Evolutionary conservation across 1,140 invertebrate genomes (phyloP).

Genomic region (Planococcus citri): DNA sequence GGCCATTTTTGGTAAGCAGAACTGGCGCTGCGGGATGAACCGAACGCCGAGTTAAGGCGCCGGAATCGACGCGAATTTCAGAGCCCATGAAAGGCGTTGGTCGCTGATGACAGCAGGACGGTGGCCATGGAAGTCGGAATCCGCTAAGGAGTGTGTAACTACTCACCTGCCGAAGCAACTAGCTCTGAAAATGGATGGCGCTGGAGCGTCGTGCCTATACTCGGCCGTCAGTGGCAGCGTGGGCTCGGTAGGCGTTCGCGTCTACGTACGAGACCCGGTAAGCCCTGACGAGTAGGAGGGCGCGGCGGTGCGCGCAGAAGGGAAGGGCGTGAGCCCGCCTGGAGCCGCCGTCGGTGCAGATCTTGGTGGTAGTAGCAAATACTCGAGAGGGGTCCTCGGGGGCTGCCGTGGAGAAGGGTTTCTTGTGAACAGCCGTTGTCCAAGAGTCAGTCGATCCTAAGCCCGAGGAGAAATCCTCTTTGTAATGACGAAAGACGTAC

Average conservation of each 20-base stretch:
- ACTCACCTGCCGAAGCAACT: constrained; percentile 26
- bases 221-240: constrained; percentile 38
- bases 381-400: constrained; percentile 53
- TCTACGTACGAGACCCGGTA: constrained; percentile 29
- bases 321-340: constrained; percentile 57
- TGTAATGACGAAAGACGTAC: constrained; percentile 22
- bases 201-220: constrained; percentile 45
- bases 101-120: constrained; percentile 74
- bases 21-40: constrained; percentile 67
- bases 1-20: constrained; percentile 86
- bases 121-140: constrained; percentile 82
- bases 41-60: constrained; percentile 51
- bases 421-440: constrained; percentile 81
- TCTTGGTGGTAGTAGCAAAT: constrained; percentile 66
- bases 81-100: constrained; percentile 75
- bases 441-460: constrained; percentile 80
- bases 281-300: constrained; percentile 57
- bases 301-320: constrained; percentile 59
- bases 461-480: constrained; percentile 41
- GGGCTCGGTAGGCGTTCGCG: constrained; percentile 31
- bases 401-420: constrained; percentile 74
- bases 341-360: constrained; percentile 69
- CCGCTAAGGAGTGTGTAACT: constrained; percentile 79
- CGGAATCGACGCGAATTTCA: constrained; percentile 50
- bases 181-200: constrained; percentile 64